Conservation (phyloP, 2,113 vertebrate genomes). For the Lasiurus cinereus region DNA sequence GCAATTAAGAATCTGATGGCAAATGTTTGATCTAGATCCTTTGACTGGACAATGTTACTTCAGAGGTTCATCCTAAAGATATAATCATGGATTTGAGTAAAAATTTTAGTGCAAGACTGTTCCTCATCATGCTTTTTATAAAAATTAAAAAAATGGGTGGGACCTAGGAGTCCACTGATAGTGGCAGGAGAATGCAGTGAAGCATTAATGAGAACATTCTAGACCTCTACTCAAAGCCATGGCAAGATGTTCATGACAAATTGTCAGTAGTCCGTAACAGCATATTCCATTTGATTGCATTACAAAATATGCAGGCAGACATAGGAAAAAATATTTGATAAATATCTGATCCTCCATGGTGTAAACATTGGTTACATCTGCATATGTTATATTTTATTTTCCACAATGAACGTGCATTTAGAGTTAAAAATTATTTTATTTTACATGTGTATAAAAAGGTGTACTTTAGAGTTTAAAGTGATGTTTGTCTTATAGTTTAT, state of each 20-base stretch:
- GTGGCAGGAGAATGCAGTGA: neutral
- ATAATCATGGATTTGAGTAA: conserved; percentile 20
- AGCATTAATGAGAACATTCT: conserved; percentile 4
- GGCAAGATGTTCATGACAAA: neutral
- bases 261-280: neutral
- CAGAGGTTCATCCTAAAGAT: conserved; percentile 43
- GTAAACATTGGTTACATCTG: neutral
- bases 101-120: neutral
- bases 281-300: conserved; percentile 37
- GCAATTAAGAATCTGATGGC: neutral
- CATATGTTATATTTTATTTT: conserved; percentile 3
- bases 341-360: neutral
- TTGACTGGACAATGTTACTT: conserved; percentile 41
- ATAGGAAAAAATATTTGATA: neutral
- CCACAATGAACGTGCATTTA: neutral
- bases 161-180: neutral
- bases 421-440: conserved; percentile 48
- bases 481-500: conserved; percentile 15
- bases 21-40: neutral
- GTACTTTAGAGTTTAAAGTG: neutral
- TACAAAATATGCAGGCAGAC: neutral
- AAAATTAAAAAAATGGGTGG: neutral
- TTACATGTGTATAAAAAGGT: neutral
- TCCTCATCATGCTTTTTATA: neutral
- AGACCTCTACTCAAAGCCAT: neutral